Evolutionary conservation across 2,888 invertebrate genomes (phyloP), one percentile per base, ranked within the genome.

Genomic region (Pycnomerus fuliginosus): DNA sequence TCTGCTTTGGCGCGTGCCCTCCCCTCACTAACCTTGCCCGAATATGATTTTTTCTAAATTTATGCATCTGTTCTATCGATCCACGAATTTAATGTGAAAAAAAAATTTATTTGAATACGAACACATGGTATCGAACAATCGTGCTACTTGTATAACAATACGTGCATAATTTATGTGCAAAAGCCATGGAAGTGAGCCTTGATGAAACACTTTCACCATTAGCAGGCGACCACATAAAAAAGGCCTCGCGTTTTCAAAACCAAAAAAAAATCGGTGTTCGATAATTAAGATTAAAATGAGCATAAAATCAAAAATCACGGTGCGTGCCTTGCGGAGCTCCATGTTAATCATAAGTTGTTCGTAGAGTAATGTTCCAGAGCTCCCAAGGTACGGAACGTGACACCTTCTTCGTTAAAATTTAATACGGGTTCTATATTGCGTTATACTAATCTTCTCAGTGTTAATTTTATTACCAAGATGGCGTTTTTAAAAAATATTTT

Each of bases 301-400:
- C 71, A 68, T 58, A 70, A 70, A 72, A 72, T 71, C 71, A 71
- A 72, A 25, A 70, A 70, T 66, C 65, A 61, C 64, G 69, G 53
- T 50, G 53, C 66, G 55, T 65, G 65, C 62, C 68, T 62, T 61
- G 64, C 62, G 60, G 62, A 64, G 64, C 68, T 68, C 68, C 59
- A 67, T 68, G 67, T 68, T 70, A 68, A 68, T 61, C 68, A 61
- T 68, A 71, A 68, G 67, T 70, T 71, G 71, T 70, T 70, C 65
- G 62, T 68, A 65, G 64, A 64, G 64, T 67, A 67, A 69, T 67
- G 70, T 71, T 70, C 68, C 66, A 62, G 67, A 68, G 68, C 64
- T 69, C 59, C 53, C 67, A 60, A 57, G 69, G 64, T 66, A 65
- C 58, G 64, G 56, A 54, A 56, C 64, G 62, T 58, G 65, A 58